Base-by-base conservation (phyloP, 1,140 invertebrate species). In the Tetramorium simillimum region DNA sequence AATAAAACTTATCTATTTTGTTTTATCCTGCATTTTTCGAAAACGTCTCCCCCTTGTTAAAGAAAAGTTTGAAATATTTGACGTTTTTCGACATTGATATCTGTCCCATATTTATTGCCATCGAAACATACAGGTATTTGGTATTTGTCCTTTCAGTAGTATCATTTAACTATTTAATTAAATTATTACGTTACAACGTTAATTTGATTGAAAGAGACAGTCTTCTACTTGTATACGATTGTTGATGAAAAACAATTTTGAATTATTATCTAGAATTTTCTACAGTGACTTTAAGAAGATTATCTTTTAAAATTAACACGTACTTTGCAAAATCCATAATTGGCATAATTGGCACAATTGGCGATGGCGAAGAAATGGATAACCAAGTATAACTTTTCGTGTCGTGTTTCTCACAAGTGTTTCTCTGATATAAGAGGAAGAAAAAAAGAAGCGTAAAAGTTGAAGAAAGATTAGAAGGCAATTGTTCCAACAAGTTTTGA, bases 401-500 rank as follows among this genome's bases (percentile, higher is more conserved):
- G 76, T 51, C 53, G 62, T 78, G 49, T 63, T 76, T 77, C 69
- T 53, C 58, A 65, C 40, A 40, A 76, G 67, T 86, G 56, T 87
- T 33, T 33, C 4, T 33, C 72, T 85, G 62, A 73, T 85, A 81
- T 67, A 85, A 86, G 78, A 51, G 72, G 46, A 86, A 78, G 62
- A 81, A 75, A 70, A 70, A 86, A 67, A 80, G 24, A 51, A 67
- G 37, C 6, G 37, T 60, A 70, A 85, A 78, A 58, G 62, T 86
- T 86, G 82, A 65, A 80, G 78, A 80, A 80, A 78, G 67, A 90
- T 89, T 78, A 58, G 69, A 86, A 87, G 85, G 89, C 88, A 89
- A 90, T 90, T 86, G 89, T 90, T 90, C 89, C 89, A 84, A 88
- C 75, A 90, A 90, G 89, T 90, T 90, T 88, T 33, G 33, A 89